phyloP scores from a whole-genome alignment of 2,888 invertebrate genomes.

The Tinea trinotella region DNA sequence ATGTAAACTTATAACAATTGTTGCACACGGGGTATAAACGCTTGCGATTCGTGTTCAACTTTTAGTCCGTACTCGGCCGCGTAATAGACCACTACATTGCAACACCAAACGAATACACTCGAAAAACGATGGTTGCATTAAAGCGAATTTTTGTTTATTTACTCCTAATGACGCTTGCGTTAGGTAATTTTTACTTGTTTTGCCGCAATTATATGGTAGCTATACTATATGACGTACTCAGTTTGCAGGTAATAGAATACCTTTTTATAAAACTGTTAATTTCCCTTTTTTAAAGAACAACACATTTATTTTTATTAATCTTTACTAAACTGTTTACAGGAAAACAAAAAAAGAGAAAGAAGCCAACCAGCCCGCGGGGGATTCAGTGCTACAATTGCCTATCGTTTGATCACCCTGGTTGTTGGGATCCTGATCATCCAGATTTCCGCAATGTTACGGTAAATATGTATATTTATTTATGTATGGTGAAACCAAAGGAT shows the following conservation, averaged over 20 bases:
- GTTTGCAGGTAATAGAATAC: not conserved
- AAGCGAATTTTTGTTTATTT: conserved; percentile 26
- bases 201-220: not conserved
- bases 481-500: too few relatives aligned
- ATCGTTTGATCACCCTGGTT: conserved; percentile 63
- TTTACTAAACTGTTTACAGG: conserved; percentile 28
- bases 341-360: conserved; percentile 57
- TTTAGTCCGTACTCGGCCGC: not conserved
- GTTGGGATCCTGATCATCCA: conserved; percentile 66
- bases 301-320: conserved; percentile 11
- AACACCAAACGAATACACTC: not conserved
- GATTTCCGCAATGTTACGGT: conserved; percentile 61
- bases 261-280: not conserved
- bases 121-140: conserved; percentile 4
- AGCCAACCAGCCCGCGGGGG: conserved; percentile 51
- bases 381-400: conserved; percentile 65
- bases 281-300: not conserved
- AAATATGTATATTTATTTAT: too few relatives aligned
- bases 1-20: conserved; percentile 11
- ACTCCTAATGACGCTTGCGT: conserved; percentile 39
- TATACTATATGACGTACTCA: not conserved
- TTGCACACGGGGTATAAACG: not conserved
- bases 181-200: conserved; percentile 33
- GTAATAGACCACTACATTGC: not conserved
- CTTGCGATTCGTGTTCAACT: not conserved